Base-by-base conservation (phyloP, 53 echinoderm and acorn worm species). In the Mesocentrotus franciscanus region DNA sequence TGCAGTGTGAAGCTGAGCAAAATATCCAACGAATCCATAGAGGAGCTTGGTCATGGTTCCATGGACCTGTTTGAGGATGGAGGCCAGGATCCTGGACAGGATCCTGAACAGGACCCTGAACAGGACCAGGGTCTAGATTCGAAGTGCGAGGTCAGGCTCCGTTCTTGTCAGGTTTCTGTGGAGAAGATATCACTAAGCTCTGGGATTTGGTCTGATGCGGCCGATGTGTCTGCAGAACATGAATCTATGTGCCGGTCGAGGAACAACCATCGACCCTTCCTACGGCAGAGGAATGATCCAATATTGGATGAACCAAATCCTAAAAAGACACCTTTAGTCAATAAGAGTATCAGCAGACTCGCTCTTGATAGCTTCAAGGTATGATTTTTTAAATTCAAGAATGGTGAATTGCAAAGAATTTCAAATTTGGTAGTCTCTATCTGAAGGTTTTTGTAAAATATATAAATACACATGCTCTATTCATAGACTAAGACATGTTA, bases 341-440 rank as follows among this genome's bases (percentile, higher is more conserved):
- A 95, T 70, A 91, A 95, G 68, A 89, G 36, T 35, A 57, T 96
- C 42, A 55, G 91, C 58, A 74, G 90, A 14, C 68, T 96, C n/a
- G 91, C 90, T 61, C 26, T 90, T 34, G 96, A 96, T 68, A 96
- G 96, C 61, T 96, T 96, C 61, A 96, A 96, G 96, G 96, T 93
- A 96, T 24, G 93, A 71, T 22, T 76, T 26, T 71, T 42, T 58
- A 9, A 79, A 2, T 56, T 79, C 14, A 18, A 64, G 16, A 20
- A 64, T 64, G 20, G 64, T 16, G 6, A 20, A 64, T 64, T 64
- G 16, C 64, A 64, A 64, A 64, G 5, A 5, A 18, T 16, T 16
- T 64, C 15, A 0, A 64, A 64, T 64, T 49, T 64, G 64, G 20
- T 64, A 64, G 64, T 49, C 3, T 49, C 49, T 49, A 49, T 49